These are phyloP conservation scores for Brachyptera risi DNA, from an alignment of 2,888 invertebrate genomes.

Conservation along the genomic window DNA sequence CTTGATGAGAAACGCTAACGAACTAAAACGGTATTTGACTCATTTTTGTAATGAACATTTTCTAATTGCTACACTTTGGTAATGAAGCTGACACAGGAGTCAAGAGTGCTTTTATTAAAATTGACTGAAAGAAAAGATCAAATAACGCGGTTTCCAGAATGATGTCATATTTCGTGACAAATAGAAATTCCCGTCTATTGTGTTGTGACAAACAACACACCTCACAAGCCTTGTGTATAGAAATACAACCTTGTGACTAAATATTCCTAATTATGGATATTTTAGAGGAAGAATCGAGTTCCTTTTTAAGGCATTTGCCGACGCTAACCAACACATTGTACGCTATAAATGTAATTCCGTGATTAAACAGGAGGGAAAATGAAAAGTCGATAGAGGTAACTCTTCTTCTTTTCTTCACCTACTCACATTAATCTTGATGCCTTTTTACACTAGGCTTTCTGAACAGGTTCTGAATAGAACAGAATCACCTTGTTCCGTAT, in stretches of 20 bases:
- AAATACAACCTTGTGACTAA: background rate
- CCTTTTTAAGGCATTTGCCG: no score
- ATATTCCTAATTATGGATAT: background rate
- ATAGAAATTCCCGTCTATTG: background rate
- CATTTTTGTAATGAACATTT: no score
- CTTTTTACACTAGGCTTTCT: constrained; percentile 8
- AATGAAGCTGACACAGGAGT: background rate
- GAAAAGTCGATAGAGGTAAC: no score
- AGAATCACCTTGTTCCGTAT: no score
- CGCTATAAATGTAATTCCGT: no score
- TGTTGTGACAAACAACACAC: background rate
- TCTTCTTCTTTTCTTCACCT: background rate
- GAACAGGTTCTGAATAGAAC: background rate
- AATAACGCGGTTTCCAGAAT: background rate
- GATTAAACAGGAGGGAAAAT: no score
- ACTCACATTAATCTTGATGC: constrained; percentile 17
- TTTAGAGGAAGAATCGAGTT: no score
- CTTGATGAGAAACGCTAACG: no score
- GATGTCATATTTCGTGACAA: background rate
- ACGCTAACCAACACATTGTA: no score
- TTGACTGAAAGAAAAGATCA: background rate
- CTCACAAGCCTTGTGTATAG: background rate
- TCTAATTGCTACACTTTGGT: background rate
- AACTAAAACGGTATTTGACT: no score
- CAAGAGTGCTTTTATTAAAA: constrained; percentile 4